Base-by-base conservation (phyloP, 2,888 invertebrate species). In the Protodeltote pygarga region DNA sequence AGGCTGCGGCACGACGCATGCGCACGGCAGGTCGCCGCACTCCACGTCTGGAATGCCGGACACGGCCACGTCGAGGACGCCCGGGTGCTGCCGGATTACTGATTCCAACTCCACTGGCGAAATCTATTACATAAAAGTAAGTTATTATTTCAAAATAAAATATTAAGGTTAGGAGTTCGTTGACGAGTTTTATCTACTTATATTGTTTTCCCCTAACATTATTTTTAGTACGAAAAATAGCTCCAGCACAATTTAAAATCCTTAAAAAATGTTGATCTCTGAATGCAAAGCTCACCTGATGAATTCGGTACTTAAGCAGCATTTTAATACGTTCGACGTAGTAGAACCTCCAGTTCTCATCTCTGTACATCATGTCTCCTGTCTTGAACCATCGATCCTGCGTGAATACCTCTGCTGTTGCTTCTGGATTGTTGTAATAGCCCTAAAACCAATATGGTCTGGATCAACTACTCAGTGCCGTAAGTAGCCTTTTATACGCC, bases 331-430 rank as follows among this genome's bases (percentile, higher is more conserved):
- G 81, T 23, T 93, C 93, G 1, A 91, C 83, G 16, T 91, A 85
- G 70, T 76, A 93, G 50, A 84, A 93, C 59, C 90, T 85, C 59
- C 79, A 81, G 9, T 89, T 77, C 19, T 92, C 87, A 53, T 94
- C 93, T 51, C 90, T 90, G 54, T 92, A 93, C 27, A 89, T 83
- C 28, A 93, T 70, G 58, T 94, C 94, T 0, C 93, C 93, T 0
- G 93, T 90, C 67, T 81, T 91, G 19, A 93, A 80, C 91, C 92
- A 93, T 0, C 85, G 76, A n/a, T 86, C 89, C 4, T 77, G 73
- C 3, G 89, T 78, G 2, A 77, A 51, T 0, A 82, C 68, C 9
- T 85, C 85, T n/a, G 77, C 79, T 0, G 92, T 92, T 3, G 85
- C 89, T 53, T 79, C 59, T 2, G 81, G 75, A 39, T 87, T 84